Base-by-base conservation (phyloP, 2,888 invertebrate species). In the Eupelmus urozonus region DNA sequence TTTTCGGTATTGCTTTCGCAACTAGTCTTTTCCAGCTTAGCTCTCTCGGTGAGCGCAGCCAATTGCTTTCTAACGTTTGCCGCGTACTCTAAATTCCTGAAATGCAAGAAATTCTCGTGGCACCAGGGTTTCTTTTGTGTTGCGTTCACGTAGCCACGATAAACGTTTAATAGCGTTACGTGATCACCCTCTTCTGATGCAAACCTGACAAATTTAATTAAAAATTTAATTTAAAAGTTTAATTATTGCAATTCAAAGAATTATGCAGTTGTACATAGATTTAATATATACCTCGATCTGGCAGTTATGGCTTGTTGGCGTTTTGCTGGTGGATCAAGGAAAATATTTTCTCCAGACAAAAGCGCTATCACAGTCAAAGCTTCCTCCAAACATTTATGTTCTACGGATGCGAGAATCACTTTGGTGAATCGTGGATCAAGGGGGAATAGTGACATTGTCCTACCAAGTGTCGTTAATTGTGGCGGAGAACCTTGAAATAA, bases 341-440 rank as follows among this genome's bases (percentile, higher is more conserved):
- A 95, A 66, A 98, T 92, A 79, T 95, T 95, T 89, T 99, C 98
- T 77, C 96, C 95, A 5, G 98, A 97, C 74, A 99, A 90, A 62
- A 97, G 90, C 0, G 98, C 94, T 34, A 99, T 94, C 79, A 98
- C 93, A 82, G 95, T 96, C 73, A 98, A 89, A 62, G 96, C 93
- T 91, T 96, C 96, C 83, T 95, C 95, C 85, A 96, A 90, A 86
- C 96, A 96, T 23, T 93, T 93, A 84, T 93, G 94, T 78, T 95
- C 93, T 16, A 94, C 92, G 0, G 98, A 95, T 13, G 94, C 92
- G 0, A 98, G 88, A 72, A 98, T 90, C 7, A 96, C 93, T 91
- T 96, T 97, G 11, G 97, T 93, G 88, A 95, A 95, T 82, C 94
- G 93, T 0, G 99, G 98, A 89, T 98, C 98, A 49, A 99, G 91